Percentiles rank a stretch among this genome's conserved stretches.
phyloP scores from a whole-genome alignment of 2,797 vertebrate genomes.

The Paramormyrops hopkinsi region DNA sequence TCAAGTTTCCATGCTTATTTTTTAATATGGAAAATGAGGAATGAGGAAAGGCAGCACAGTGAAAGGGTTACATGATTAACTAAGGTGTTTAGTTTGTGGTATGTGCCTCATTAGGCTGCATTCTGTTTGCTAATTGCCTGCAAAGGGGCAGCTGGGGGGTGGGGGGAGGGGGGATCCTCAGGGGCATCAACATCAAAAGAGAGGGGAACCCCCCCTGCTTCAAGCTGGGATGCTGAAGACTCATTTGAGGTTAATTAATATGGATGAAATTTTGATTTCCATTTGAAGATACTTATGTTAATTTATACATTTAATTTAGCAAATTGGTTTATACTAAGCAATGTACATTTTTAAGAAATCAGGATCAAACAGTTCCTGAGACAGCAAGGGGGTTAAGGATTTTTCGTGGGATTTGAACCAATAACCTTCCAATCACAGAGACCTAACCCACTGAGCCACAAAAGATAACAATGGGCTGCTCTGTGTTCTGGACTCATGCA shows the following conservation, averaged over 20 bases:
- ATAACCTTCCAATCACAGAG: background rate
- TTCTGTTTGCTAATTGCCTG: background rate
- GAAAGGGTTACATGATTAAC: background rate
- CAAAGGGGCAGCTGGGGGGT: background rate
- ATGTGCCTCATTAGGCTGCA: background rate
- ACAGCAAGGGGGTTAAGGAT: background rate
- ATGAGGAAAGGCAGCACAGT: background rate
- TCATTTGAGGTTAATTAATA: background rate
- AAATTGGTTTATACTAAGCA: background rate
- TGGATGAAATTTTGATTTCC: background rate
- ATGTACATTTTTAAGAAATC: background rate
- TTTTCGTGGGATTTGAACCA: background rate
- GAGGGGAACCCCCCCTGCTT: background rate
- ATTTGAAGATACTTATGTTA: background rate
- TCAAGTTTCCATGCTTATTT: background rate
- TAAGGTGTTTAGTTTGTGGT: background rate
- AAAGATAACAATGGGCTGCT: background rate
- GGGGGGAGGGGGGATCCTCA: background rate
- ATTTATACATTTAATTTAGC: background rate
- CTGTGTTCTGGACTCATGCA: background rate
- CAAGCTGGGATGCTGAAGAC: background rate
- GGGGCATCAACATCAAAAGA: background rate
- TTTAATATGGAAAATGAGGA: background rate
- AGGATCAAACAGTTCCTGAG: background rate
- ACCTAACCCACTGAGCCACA: background rate